Base-by-base conservation (phyloP, 2,113 vertebrate genomes). In the Dipodomys spectabilis region DNA sequence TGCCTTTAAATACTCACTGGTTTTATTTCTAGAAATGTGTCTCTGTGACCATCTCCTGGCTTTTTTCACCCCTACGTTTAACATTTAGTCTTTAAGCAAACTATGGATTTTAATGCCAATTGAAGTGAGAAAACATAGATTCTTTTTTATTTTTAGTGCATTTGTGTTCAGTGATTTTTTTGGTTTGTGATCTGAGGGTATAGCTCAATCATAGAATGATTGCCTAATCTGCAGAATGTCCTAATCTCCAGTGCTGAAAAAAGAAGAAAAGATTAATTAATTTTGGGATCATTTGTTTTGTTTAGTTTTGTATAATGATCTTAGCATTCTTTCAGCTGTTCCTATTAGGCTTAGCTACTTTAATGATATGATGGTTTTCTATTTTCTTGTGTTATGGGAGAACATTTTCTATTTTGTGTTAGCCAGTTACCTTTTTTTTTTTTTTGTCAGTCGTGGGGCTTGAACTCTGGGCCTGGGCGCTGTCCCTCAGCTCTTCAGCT, bases 21-120 rank as follows among this genome's bases (percentile, higher is more conserved):
- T 78, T 88, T 85, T 85, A 80, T 94, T 95, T 95, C 49, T 78
- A 94, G 15, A 92, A 32, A 80, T 69, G 25, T 74, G 10, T 86
- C 60, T 91, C 44, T 88, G 67, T 91, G 35, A 23, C 83, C 16
- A 28, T 78, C 73, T 4, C 80, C 20, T 10, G 68, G 4, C 30
- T 86, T 60, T 44, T 19, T 49, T 39, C 39, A 39, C 11, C 9
- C 53, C 60, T 7, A 72, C 79, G 87, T 91, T 27, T 9, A 86
- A 60, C 60, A 62, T n/a, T 71, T 88, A 93, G 35, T 91, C 53
- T 84, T 78, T 15, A 57, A 92, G 16, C 89, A 62, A 91, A 39
- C 27, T 2, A 71, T 64, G 65, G 3, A n/a, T 67, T 71, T 94
- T 79, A 93, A 85, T 90, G 67, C 10, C 15, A 25, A 12, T 82